Evolutionary conservation across 2,113 vertebrate genomes (phyloP).

Genomic region (Halcyon senegalensis): DNA sequence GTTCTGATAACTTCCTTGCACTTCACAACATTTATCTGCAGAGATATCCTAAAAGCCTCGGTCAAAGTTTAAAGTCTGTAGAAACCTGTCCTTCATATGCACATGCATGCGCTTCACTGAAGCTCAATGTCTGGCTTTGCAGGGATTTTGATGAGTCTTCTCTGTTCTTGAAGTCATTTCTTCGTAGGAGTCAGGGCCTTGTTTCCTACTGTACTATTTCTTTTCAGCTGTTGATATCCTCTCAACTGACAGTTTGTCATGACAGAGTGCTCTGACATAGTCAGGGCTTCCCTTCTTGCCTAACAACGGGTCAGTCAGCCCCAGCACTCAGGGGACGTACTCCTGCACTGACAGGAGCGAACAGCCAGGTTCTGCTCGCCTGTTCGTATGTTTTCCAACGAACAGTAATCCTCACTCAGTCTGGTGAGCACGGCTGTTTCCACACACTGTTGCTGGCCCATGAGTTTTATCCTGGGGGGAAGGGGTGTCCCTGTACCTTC

Average conservation of each 20-base stretch:
- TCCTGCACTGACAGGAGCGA: neutral
- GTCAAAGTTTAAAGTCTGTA: rapidly evolving
- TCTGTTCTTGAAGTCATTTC: neutral
- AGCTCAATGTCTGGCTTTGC: neutral
- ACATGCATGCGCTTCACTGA: rapidly evolving
- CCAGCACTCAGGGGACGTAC: neutral
- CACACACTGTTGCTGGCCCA: neutral
- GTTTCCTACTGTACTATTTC: neutral
- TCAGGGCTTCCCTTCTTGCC: neutral
- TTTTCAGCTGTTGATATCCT: neutral
- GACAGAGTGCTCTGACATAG: neutral
- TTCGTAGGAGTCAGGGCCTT: neutral
- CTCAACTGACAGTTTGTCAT: neutral
- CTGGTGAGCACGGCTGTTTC: neutral
- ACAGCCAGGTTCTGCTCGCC: neutral
- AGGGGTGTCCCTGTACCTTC: neutral
- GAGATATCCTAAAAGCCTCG: neutral
- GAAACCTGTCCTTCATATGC: neutral
- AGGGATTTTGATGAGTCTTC: neutral
- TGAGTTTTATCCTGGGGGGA: neutral
- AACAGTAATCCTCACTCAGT: neutral
- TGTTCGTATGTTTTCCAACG: neutral
- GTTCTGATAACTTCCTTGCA: neutral
- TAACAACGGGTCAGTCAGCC: neutral
- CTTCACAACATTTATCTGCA: neutral